phyloP scores from a whole-genome alignment of 2,797 vertebrate genomes.

The Brachyalestes nurse region DNA sequence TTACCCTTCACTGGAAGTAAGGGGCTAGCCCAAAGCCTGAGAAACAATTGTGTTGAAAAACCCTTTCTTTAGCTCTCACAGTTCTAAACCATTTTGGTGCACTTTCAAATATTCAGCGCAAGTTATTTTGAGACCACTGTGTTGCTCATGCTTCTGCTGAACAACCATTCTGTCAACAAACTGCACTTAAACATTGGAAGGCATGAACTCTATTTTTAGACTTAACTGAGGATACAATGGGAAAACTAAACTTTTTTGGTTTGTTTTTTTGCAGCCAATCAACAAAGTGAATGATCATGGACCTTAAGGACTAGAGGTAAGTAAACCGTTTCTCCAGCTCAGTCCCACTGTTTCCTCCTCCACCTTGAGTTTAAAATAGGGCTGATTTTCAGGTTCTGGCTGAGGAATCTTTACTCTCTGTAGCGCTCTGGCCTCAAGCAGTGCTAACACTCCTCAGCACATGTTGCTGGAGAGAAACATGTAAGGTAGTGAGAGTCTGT shows the following conservation, averaged over 20 bases:
- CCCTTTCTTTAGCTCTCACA: no score
- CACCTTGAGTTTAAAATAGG: not conserved
- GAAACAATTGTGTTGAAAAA: no score
- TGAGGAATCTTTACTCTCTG: not conserved
- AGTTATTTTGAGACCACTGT: no score
- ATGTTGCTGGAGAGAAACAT: slow-evolving; percentile 4
- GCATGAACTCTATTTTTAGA: not conserved
- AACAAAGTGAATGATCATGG: not conserved
- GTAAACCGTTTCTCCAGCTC: not conserved
- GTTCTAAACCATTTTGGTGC: not conserved
- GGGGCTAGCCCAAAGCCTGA: no score
- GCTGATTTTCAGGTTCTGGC: slow-evolving; percentile 8
- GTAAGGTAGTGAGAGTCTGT: not conserved
- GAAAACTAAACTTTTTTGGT: not conserved
- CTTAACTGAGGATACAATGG: not conserved
- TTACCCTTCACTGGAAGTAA: no score
- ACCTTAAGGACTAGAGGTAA: not conserved
- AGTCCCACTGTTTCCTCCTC: not conserved
- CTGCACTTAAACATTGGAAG: not conserved
- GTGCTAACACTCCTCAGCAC: not conserved
- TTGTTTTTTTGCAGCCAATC: not conserved
- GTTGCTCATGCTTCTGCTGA: not conserved
- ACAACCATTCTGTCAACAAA: no score
- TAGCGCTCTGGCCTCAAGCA: not conserved
- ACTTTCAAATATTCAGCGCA: not conserved